phyloP scores from a whole-genome alignment of 2,888 invertebrate species.

The Mactromeris polynyma region DNA sequence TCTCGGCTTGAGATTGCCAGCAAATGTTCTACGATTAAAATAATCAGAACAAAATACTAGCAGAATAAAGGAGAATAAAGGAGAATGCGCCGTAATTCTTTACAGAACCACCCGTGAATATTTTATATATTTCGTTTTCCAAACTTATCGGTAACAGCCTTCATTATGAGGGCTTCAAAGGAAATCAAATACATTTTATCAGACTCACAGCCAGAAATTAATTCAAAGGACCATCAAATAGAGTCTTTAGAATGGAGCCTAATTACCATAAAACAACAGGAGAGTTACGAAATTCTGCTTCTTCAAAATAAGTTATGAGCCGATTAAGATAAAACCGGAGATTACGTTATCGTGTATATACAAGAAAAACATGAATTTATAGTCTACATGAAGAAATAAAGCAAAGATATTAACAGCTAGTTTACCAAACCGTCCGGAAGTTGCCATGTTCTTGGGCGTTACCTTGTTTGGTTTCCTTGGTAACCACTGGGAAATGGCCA shows the following conservation, averaged over 20 bases:
- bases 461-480: background rate
- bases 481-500: background rate
- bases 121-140: slow-evolving; percentile 40
- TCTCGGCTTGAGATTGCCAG: background rate
- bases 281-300: slow-evolving; percentile 52
- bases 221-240: slow-evolving; percentile 57
- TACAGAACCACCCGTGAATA: slow-evolving; percentile 34
- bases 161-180: slow-evolving; percentile 66
- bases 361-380: slow-evolving; percentile 3
- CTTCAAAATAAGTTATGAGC: slow-evolving; percentile 42
- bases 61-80: background rate
- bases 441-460: background rate
- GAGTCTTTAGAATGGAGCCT: slow-evolving; percentile 44
- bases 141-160: slow-evolving; percentile 53
- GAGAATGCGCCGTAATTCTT: background rate
- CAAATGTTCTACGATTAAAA: slow-evolving; percentile 8
- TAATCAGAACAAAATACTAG: background rate
- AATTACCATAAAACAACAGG: slow-evolving; percentile 62
- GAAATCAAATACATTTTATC: slow-evolving; percentile 61
- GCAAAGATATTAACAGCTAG: background rate
- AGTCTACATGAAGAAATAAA: background rate
- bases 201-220: slow-evolving; percentile 55
- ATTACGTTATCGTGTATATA: slow-evolving; percentile 26
- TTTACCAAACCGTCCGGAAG: background rate
- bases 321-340: slow-evolving; percentile 33